Conservation (phyloP, 2,888 invertebrate genomes). For the Lithosia quadra region DNA sequence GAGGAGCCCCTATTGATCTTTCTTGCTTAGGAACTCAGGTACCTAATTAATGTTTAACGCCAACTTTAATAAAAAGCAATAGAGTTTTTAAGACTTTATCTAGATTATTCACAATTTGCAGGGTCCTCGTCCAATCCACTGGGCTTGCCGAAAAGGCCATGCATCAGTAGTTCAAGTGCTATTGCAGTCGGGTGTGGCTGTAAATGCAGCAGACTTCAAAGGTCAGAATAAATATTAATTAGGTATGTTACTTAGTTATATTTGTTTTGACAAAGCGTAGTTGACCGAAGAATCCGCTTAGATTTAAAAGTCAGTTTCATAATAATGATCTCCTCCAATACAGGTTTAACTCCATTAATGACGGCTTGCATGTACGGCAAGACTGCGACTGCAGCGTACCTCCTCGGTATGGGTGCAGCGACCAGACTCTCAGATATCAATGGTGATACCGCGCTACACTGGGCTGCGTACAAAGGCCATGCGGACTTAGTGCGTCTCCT, state of each 20-base stretch:
- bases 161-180: constrained; percentile 94
- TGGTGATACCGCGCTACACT: constrained; percentile 96
- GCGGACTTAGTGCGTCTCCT: constrained; percentile 94
- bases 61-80: neutral
- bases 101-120: constrained; percentile 42
- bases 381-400: constrained; percentile 95
- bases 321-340: neutral
- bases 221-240: constrained; percentile 65
- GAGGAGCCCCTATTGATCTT: constrained; percentile 94
- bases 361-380: constrained; percentile 97
- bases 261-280: neutral
- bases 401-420: constrained; percentile 95
- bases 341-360: constrained; percentile 94
- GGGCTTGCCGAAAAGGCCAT: constrained; percentile 97
- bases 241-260: too few relatives aligned
- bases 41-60: constrained; percentile 17
- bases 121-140: constrained; percentile 96
- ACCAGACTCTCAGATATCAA: constrained; percentile 96
- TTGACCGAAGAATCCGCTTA: neutral
- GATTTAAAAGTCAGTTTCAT: neutral
- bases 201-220: constrained; percentile 96
- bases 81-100: constrained; percentile 24
- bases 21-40: constrained; percentile 94
- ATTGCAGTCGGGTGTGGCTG: constrained; percentile 93
- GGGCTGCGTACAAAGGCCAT: constrained; percentile 98